Conservation (phyloP, 2,888 invertebrate species). For the Tuberolachnus salignus region DNA sequence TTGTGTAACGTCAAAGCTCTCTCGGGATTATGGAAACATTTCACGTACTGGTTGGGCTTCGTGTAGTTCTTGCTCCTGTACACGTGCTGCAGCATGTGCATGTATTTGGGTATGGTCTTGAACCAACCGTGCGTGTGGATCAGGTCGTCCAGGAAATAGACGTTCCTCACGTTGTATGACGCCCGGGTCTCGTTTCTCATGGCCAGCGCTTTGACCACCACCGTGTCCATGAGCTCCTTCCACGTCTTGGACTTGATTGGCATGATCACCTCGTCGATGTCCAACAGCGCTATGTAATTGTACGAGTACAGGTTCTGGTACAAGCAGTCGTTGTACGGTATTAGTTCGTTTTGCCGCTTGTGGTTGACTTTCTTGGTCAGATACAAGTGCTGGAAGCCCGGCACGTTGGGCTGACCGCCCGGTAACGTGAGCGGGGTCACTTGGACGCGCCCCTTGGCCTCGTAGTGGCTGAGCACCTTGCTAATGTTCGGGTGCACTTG, state of each 20-base stretch:
- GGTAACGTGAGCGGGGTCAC: constrained; percentile 84
- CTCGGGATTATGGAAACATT: constrained; percentile 92
- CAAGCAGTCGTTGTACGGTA: constrained; percentile 95
- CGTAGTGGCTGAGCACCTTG: constrained; percentile 76
- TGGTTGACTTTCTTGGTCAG: constrained; percentile 89
- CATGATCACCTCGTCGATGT: constrained; percentile 95
- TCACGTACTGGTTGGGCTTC: constrained; percentile 90
- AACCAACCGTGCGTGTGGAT: constrained; percentile 81
- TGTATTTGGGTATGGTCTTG: constrained; percentile 78
- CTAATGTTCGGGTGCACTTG: constrained; percentile 88
- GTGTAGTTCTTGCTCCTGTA: constrained; percentile 89
- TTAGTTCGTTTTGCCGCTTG: constrained; percentile 92
- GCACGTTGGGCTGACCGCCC: constrained; percentile 88
- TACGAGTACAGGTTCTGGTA: constrained; percentile 91
- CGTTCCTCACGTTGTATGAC: constrained; percentile 87
- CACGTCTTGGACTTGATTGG: constrained; percentile 77
- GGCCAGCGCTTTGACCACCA: constrained; percentile 72
- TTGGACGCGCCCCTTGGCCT: constrained; percentile 71
- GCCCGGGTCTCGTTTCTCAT: constrained; percentile 73
- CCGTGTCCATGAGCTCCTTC: constrained; percentile 77
- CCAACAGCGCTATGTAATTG: constrained; percentile 86
- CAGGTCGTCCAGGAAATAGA: constrained; percentile 89
- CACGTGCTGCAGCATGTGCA: constrained; percentile 94
- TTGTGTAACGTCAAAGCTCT: constrained; percentile 88
- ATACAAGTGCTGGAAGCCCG: constrained; percentile 86